phyloP scores from a whole-genome alignment of 2,888 invertebrate species.

The Ceriagrion tenellum region DNA sequence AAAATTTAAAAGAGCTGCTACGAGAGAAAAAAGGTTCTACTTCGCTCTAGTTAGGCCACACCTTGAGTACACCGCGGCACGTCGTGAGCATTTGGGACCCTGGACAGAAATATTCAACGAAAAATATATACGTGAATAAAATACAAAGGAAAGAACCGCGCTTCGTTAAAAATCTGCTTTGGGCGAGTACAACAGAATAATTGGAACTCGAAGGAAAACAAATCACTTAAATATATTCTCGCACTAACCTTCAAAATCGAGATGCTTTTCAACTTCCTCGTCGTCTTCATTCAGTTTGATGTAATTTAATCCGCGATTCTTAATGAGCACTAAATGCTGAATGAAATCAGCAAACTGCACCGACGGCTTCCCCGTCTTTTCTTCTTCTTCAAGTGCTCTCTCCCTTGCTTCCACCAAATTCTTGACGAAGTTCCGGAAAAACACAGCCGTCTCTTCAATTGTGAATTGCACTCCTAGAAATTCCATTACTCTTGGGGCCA shows the following conservation, averaged over 20 bases:
- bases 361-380: neutral
- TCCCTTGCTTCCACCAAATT: slow-evolving; percentile 43
- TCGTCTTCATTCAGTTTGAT: neutral
- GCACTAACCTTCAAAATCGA: neutral
- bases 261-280: neutral
- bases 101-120: too few species aligned
- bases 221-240: too few species aligned
- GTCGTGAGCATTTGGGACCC: too few species aligned
- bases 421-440: slow-evolving; percentile 42
- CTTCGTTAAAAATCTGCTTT: too few species aligned
- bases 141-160: too few species aligned
- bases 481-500: slow-evolving; percentile 29
- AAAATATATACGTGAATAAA: too few species aligned
- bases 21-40: too few species aligned
- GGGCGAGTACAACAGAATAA: too few species aligned
- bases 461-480: slow-evolving; percentile 1
- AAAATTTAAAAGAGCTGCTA: too few species aligned
- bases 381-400: slow-evolving; percentile 37
- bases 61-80: too few species aligned
- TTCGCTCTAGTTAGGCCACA: too few species aligned
- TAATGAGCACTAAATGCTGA: slow-evolving; percentile 13
- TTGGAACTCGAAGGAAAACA: too few species aligned
- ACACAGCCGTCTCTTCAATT: slow-evolving; percentile 9
- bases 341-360: slow-evolving; percentile 29
- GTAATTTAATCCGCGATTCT: neutral